phyloP scores from a whole-genome alignment of 2,797 vertebrate species.

The Xiphophorus birchmanni region DNA sequence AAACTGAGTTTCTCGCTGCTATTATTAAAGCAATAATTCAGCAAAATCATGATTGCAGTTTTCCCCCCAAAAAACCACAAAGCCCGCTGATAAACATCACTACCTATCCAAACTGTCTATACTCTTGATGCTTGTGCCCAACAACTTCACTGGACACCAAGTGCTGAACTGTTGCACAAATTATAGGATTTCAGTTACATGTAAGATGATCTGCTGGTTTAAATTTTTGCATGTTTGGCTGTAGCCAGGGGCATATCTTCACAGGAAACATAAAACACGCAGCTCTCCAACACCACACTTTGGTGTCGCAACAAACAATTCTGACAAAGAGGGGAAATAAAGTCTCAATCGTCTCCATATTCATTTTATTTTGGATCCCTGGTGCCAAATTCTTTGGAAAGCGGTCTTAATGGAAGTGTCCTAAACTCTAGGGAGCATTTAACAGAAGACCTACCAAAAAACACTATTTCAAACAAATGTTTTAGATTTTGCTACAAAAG shows the following conservation, averaged over 20 bases:
- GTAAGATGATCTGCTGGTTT: neutral
- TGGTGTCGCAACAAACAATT: slow-evolving; percentile 1
- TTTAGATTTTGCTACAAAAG: neutral
- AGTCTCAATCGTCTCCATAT: neutral
- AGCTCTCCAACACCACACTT: neutral
- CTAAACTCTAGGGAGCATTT: neutral
- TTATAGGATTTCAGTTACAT: neutral
- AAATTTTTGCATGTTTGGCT: slow-evolving; percentile 32
- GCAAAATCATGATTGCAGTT: neutral
- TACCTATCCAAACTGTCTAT: neutral
- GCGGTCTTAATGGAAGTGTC: neutral
- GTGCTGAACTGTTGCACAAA: neutral
- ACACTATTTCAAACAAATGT: neutral
- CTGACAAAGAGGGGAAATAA: neutral
- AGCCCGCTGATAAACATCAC: neutral
- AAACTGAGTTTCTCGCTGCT: neutral
- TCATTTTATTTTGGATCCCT: neutral
- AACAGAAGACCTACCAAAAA: neutral
- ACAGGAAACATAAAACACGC: slow-evolving; percentile 76
- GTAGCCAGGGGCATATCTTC: slow-evolving; percentile 77
- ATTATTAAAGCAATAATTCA: neutral
- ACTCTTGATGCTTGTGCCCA: neutral
- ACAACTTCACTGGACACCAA: neutral
- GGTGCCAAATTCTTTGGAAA: neutral
- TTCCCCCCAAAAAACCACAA: neutral